phyloP scores from a whole-genome alignment of 2,797 vertebrate genomes.

The Alcedo atthis region DNA sequence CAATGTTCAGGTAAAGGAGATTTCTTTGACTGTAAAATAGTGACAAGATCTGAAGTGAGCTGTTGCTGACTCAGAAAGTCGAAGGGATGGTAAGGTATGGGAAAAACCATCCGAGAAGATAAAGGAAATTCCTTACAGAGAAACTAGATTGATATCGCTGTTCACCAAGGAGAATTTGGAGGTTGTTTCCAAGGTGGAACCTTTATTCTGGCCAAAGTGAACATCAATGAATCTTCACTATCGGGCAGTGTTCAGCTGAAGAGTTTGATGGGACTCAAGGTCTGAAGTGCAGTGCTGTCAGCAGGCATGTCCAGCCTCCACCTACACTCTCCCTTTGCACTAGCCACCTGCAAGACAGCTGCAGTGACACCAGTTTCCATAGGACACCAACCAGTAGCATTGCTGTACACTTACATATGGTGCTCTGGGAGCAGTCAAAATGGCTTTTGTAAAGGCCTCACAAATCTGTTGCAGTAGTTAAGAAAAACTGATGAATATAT shows the following conservation, averaged over 20 bases:
- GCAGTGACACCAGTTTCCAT: not conserved
- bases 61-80: not conserved
- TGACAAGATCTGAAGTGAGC: not conserved
- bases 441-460: not conserved
- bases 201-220: not conserved
- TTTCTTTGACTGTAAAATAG: not conserved
- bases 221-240: not conserved
- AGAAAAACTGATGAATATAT: not conserved
- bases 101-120: fast-evolving
- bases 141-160: not conserved
- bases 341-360: not conserved
- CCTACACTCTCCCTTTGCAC: not conserved
- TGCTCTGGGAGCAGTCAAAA: not conserved
- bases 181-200: not conserved
- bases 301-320: not conserved
- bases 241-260: not conserved
- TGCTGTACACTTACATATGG: not conserved
- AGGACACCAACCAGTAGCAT: not conserved
- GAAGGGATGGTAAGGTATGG: not conserved
- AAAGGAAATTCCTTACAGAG: not conserved
- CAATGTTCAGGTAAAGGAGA: not conserved
- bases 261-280: not conserved
- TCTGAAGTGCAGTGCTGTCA: not conserved
- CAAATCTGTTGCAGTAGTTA: not conserved
- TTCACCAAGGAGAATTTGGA: not conserved